Evolutionary conservation across 1,140 invertebrate species (phyloP).

Genomic region (Brachionus rotundiformis): DNA sequence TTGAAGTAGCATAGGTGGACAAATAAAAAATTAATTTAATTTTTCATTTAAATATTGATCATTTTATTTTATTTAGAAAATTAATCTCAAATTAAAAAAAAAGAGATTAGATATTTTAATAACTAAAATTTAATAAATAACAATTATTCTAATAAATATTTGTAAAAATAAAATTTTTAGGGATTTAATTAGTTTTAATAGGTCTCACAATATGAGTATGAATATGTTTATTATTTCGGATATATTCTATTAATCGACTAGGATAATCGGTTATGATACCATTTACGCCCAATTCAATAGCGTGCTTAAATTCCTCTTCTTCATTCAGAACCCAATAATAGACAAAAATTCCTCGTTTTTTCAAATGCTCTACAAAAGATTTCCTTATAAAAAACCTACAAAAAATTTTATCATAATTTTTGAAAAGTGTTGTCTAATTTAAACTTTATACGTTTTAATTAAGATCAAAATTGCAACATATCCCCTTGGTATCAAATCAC

Average conservation of each 20-base stretch:
- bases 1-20: too few relatives aligned
- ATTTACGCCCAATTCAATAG: conserved; percentile 33
- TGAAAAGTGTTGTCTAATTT: background rate
- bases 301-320: conserved; percentile 46
- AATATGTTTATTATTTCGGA: background rate
- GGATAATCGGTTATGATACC: conserved; percentile 52
- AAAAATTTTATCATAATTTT: background rate
- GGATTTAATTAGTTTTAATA: background rate
- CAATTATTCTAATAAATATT: background rate
- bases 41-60: background rate
- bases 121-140: conserved; percentile 18
- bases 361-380: conserved; percentile 39
- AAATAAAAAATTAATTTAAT: too few relatives aligned
- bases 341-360: conserved; percentile 41
- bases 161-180: background rate
- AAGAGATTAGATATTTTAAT: background rate
- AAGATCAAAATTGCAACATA: background rate
- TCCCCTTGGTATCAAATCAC: background rate
- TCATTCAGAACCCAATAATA: conserved; percentile 46
- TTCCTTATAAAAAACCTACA: conserved; percentile 38
- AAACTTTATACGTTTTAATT: conserved; percentile 10
- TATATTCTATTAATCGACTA: conserved; percentile 24
- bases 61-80: background rate
- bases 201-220: background rate
- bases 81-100: too few relatives aligned